Conservation (phyloP, 2,888 invertebrate species). For the Cephus rjabovi region DNA sequence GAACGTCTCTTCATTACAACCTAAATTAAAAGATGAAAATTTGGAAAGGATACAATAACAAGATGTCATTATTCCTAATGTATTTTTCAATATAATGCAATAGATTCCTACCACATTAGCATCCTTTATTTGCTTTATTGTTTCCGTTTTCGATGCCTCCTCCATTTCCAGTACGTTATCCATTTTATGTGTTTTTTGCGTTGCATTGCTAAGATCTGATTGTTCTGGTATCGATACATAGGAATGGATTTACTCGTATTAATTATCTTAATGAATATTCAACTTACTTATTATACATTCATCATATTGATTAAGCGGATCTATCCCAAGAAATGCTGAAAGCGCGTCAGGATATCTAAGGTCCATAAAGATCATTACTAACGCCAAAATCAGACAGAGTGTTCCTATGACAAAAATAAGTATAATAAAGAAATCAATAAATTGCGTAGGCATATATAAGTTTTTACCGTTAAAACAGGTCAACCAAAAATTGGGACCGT, state of each 20-base stretch:
- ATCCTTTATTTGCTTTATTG: not conserved
- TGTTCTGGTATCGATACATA: not conserved
- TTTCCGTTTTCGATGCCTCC: not conserved
- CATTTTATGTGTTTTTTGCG: not conserved
- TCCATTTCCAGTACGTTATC: not conserved
- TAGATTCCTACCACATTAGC: not conserved
- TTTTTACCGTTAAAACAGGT: constrained; percentile 67
- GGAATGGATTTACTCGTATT: not conserved
- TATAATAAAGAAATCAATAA: not conserved
- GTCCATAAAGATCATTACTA: constrained; percentile 66
- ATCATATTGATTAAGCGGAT: constrained; percentile 68
- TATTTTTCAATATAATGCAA: not conserved
- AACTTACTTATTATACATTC: constrained; percentile 67
- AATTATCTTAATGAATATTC: constrained; percentile 2
- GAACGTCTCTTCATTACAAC: constrained; percentile 37
- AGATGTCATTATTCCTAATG: not conserved
- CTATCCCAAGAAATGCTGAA: constrained; percentile 68
- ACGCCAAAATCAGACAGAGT: constrained; percentile 66
- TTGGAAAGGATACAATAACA: not conserved
- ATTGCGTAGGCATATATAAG: constrained; percentile 10
- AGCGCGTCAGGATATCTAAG: constrained; percentile 64
- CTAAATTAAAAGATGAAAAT: constrained; percentile 17
- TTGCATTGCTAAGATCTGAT: not conserved
- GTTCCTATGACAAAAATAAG: constrained; percentile 58
- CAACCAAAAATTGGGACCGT: constrained; percentile 70